Base-by-base conservation (phyloP, 2,113 vertebrate species). In the Colaptes auratus region DNA sequence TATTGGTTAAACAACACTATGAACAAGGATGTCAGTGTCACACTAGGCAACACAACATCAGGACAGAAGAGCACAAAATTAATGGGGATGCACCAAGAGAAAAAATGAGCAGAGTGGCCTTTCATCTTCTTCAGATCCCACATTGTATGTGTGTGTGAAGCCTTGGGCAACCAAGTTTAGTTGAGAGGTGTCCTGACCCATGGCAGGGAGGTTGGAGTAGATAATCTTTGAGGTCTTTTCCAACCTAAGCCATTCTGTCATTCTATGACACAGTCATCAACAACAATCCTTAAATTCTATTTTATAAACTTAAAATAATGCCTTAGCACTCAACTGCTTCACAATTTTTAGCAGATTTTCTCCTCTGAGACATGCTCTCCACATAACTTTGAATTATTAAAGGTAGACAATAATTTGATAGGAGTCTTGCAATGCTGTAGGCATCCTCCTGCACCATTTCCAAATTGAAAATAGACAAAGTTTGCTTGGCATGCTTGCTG, bases 1-100 rank as follows among this genome's bases (percentile, higher is more conserved):
- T 0, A 5, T 55, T 71, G 21, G 15, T 58, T 18, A 12, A 81
- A 83, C 21, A 83, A 48, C 0, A 0, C 21, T 31, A 5, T 9
- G 21, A 80, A 76, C 27, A 91, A 36, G 77, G 64, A 52, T 1
- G 1, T 27, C 31, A 39, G 10, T 9, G 31, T 60, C 44, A n/a
- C 46, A 83, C 24, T 82, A 88, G 50, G 16, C 12, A 88, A 10
- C 21, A 30, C 10, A 79, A 4, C 18, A 35, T 4, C 8, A 30
- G 9, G 16, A 8, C 5, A 60, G 52, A 14, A 46, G n/a, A 35
- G 28, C 3, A 53, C 30, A 81, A 64, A 59, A 80, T 66, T 59
- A 64, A 24, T 31, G 60, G 60, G 75, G 67, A 89, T 36, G 27
- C 14, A 67, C 28, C 7, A 31, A 53, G 75, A 95, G 6, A 25